A percentile compares a stretch with the other conserved stretches of the same genome.
These are phyloP conservation scores for Donacobius atricapilla DNA, from an alignment of 2,113 vertebrate genomes.

Conservation along the genomic window DNA sequence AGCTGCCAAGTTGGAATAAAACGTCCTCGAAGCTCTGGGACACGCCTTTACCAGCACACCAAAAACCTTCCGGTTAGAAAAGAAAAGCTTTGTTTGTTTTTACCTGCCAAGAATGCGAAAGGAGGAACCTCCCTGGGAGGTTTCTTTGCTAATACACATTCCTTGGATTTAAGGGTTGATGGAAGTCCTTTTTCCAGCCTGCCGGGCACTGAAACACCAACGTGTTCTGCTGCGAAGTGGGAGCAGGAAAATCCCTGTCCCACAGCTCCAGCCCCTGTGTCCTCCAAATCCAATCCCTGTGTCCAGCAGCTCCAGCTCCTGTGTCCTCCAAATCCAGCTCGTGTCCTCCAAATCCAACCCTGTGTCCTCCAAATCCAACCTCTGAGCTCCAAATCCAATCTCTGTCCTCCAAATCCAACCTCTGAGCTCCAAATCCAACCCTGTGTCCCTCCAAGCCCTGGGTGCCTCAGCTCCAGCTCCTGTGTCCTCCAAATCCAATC, in stretches of 20 bases:
- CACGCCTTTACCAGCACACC: not conserved
- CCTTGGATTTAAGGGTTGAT: not conserved
- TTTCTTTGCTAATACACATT: not conserved
- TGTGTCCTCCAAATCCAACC: not conserved
- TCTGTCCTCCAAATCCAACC: not conserved
- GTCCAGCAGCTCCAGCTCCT: not conserved
- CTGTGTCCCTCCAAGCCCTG: not conserved
- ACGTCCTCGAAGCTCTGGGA: not conserved
- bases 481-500: not conserved
- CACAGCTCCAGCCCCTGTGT: not conserved
- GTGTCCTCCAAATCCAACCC: not conserved
- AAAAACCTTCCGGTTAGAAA: not conserved
- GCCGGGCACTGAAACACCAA: not conserved
- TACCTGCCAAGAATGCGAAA: not conserved
- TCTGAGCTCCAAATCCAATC: not conserved
- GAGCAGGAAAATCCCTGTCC: not conserved
- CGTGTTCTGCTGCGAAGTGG: not conserved
- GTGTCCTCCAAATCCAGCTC: not conserved
- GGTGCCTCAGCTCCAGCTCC: not conserved
- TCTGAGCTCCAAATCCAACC: not conserved
- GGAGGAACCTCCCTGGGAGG: not conserved
- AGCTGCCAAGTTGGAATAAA: not conserved
- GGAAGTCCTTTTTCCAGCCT: not conserved
- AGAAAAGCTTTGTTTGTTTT: not conserved
- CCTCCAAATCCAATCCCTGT: not conserved